Percentiles rank a stretch among this genome's conserved stretches.
These are phyloP conservation scores for Microtus montanus DNA, from an alignment of 2,113 vertebrate species.

Conservation along the genomic window DNA sequence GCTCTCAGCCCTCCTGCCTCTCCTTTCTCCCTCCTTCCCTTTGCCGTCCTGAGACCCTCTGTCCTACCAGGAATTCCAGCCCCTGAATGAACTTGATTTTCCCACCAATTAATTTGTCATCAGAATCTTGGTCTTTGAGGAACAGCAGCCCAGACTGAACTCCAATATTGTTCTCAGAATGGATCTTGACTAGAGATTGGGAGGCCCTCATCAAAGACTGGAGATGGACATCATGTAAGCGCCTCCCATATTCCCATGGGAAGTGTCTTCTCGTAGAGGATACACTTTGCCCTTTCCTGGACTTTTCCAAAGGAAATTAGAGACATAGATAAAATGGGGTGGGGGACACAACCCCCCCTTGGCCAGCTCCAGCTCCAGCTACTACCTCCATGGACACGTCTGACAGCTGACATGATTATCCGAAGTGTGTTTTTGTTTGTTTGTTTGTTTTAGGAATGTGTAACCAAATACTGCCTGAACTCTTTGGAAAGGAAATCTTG, in stretches of 20 bases:
- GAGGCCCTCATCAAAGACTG: not conserved
- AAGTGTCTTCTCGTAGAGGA: not conserved
- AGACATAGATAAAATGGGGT: not conserved
- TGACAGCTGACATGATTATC: not conserved
- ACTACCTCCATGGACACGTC: not conserved
- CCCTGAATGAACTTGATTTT: not conserved
- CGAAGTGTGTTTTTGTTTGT: not conserved
- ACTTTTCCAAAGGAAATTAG: not conserved
- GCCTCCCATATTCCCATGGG: not conserved
- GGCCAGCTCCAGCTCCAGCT: not conserved
- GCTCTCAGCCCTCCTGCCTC: not conserved
- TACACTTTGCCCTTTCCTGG: not conserved
- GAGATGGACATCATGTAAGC: not conserved
- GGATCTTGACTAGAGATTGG: not conserved
- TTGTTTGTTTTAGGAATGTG: conserved; percentile 2
- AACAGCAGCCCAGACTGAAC: not conserved
- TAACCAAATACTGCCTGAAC: conserved; percentile 55
- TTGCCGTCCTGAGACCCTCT: not conserved
- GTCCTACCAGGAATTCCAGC: not conserved
- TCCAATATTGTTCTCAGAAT: not conserved
- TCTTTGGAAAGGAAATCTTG: not conserved
- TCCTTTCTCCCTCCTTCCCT: not conserved
- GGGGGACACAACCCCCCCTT: no score
- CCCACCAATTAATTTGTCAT: not conserved
- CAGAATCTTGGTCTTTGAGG: not conserved